phyloP scores from a whole-genome alignment of 2,113 vertebrate genomes.

The Ceyx cyanopectus region DNA sequence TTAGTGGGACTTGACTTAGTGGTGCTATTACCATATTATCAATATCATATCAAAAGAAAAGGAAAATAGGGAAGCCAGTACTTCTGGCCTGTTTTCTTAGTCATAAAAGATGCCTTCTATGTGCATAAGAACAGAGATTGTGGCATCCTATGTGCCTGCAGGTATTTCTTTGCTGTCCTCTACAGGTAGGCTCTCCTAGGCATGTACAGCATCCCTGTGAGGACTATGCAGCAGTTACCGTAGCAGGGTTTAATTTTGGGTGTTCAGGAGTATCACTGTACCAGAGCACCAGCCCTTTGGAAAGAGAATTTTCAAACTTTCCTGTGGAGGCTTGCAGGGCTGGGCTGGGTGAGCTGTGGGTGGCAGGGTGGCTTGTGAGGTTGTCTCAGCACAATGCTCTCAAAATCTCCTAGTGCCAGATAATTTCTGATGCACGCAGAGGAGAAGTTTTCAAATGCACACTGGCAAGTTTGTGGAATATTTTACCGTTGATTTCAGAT shows the following conservation, averaged over 20 bases:
- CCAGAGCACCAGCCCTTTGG: not conserved
- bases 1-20: not conserved
- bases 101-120: not conserved
- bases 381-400: accelerated
- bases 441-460: not conserved
- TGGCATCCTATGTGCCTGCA: not conserved
- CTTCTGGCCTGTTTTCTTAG: not conserved
- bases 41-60: not conserved
- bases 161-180: not conserved
- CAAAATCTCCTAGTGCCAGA: not conserved
- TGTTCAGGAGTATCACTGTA: not conserved
- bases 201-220: not conserved
- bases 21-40: no score
- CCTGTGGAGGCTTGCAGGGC: not conserved
- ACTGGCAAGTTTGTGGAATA: not conserved
- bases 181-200: not conserved
- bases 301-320: not conserved
- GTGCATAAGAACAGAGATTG: not conserved
- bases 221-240: not conserved
- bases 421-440: not conserved
- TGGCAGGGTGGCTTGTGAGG: not conserved
- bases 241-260: not conserved
- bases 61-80: not conserved
- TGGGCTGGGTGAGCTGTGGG: not conserved
- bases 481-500: conserved; percentile 12